Base-by-base conservation (phyloP, 2,797 vertebrate genomes). In the Eurystomus glaucurus region DNA sequence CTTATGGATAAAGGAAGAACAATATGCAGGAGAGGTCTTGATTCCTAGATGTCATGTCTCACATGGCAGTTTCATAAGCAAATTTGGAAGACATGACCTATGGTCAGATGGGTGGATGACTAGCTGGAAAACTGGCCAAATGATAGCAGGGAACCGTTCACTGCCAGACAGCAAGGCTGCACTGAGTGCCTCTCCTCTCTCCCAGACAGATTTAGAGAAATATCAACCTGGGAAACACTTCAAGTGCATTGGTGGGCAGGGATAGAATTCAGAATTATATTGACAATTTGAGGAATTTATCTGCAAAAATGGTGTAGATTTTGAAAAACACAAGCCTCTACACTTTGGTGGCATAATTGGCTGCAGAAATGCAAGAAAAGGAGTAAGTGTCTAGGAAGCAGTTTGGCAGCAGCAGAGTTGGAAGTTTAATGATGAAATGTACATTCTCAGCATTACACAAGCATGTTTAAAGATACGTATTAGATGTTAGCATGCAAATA, bases 391-490 rank as follows among this genome's bases (percentile, higher is more conserved):
- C 79, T 23, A 43, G 90, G 88, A 85, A 94, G 41, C 60, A 71
- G 68, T 61, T 93, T 11, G 6, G 68, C 60, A 79, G 75, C 29
- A 62, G 52, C 23, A 46, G 71, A 88, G 35, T 39, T 78, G 76
- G 72, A 86, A 62, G 29, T 35, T 94, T 8, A 71, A 35, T 71
- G 92, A 92, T 61, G 66, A 79, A 79, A 95, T 75, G 79, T 18
- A 75, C 2, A 2, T 90, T 61, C 85, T 86, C 69, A 41, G 41
- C 10, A 10, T 61, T 81, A 68, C 37, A 15, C 57, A 88, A 74
- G 37, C 62, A 28, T 84, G 84, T 90, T 81, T 96, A 93, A 77
- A 75, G 57, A 28, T 72, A 50, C 5, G 4, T 33, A 60, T n/a
- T 57, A 43, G n/a, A 6, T 12, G 52, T 35, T 28, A 52, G 31